A percentile compares a stretch with the other conserved stretches of the same genome.
Evolutionary conservation across 2,888 invertebrate species (phyloP).

Genomic region (Vandiemenella viatica): DNA sequence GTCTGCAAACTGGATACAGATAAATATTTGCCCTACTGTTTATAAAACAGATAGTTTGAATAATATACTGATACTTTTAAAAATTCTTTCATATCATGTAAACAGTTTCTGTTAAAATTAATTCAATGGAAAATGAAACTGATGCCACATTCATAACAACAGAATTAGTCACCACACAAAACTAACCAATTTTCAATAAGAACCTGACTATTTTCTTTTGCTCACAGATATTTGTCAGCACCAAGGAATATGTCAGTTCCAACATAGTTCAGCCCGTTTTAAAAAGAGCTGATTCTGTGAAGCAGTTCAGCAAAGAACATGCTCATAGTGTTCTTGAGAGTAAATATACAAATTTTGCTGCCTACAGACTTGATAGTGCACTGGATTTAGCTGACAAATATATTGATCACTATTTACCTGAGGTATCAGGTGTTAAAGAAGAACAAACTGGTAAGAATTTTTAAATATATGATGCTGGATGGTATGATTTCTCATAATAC

Average conservation of each 20-base stretch:
- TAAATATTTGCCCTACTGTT: too few relatives aligned
- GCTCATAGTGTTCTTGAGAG: conserved; percentile 47
- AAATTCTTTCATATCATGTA: too few relatives aligned
- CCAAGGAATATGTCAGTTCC: conserved; percentile 56
- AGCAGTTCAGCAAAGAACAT: conserved; percentile 42
- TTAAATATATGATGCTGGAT: too few relatives aligned
- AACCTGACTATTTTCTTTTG: conserved; percentile 13
- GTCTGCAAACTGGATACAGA: too few relatives aligned
- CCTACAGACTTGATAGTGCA: conserved; percentile 57
- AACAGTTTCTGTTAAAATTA: neutral
- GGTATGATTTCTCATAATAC: too few relatives aligned
- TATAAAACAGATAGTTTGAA: too few relatives aligned
- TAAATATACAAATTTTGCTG: conserved; percentile 56
- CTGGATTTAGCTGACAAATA: conserved; percentile 64
- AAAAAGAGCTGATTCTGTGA: conserved; percentile 68
- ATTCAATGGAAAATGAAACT: neutral
- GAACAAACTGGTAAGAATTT: neutral
- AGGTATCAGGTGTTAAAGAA: conserved; percentile 38
- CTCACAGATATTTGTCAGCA: conserved; percentile 60
- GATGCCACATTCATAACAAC: neutral
- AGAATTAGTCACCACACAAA: neutral
- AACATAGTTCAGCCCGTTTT: conserved; percentile 51
- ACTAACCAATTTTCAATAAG: neutral
- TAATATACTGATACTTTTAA: too few relatives aligned
- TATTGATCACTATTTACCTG: conserved; percentile 65